A percentile compares a stretch with the other conserved stretches of the same genome.
Conservation (phyloP, 2,888 invertebrate species). For the Galerucella nymphaeae region DNA sequence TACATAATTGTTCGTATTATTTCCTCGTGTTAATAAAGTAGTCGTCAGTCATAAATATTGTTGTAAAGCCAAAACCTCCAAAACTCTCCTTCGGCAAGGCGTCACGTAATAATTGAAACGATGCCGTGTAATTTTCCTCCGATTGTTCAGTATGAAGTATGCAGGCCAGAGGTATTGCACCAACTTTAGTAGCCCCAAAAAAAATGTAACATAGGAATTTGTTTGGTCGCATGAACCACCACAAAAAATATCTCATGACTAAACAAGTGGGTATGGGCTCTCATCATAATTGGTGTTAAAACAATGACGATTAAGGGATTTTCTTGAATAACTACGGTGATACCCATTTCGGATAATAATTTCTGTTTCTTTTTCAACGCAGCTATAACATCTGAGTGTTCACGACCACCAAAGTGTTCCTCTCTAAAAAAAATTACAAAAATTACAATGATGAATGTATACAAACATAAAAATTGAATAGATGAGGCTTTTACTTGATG, state of each 20-base stretch:
- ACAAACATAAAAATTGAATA: not conserved
- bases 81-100: conserved; percentile 15
- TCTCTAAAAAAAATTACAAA: conserved; percentile 2
- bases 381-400: not conserved
- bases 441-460: conserved; percentile 15
- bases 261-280: too few species aligned
- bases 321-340: conserved; percentile 12
- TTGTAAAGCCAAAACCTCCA: conserved; percentile 12
- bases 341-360: conserved; percentile 13
- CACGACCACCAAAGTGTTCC: too few species aligned
- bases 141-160: conserved; percentile 15
- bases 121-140: conserved; percentile 13
- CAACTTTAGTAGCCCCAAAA: too few species aligned
- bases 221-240: conserved; percentile 16
- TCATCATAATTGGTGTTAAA: conserved; percentile 3
- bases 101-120: conserved; percentile 15
- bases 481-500: too few species aligned
- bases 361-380: conserved; percentile 14
- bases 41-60: conserved; percentile 18
- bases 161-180: conserved; percentile 11
- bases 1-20: too few species aligned
- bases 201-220: conserved; percentile 1
- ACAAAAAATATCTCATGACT: conserved; percentile 12
- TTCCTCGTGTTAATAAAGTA: not conserved
- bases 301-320: conserved; percentile 17